These are phyloP conservation scores for Phortica magna DNA, from an alignment of 2,888 invertebrate species.

Conservation along the genomic window DNA sequence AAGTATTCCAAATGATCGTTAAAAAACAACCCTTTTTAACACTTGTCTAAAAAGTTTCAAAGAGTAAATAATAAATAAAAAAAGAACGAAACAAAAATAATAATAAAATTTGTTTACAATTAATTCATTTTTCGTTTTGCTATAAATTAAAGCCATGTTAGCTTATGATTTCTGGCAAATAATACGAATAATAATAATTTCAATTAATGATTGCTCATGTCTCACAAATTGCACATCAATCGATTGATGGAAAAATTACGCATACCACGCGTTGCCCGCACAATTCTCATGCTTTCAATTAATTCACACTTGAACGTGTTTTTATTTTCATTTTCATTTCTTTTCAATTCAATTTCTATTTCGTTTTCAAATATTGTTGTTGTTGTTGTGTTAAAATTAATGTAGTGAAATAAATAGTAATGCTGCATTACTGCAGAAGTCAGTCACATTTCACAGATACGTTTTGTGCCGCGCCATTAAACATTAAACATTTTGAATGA, in stretches of 20 bases:
- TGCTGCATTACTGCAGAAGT: neutral
- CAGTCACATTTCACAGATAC: neutral
- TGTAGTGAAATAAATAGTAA: conserved; percentile 17
- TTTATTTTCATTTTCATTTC: conserved; percentile 10
- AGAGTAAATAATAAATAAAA: neutral
- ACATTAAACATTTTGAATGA: neutral
- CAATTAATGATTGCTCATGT: conserved; percentile 7
- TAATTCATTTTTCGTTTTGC: neutral
- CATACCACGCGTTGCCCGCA: conserved; percentile 31
- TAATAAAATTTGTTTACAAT: neutral
- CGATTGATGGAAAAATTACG: conserved; percentile 44
- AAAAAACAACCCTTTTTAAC: too few relatives aligned
- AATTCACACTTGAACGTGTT: conserved; percentile 55
- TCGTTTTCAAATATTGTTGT: conserved; percentile 42
- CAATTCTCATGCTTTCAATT: conserved; percentile 53
- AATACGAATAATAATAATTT: too few relatives aligned
- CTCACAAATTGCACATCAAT: conserved; percentile 63
- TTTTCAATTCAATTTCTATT: conserved; percentile 13
- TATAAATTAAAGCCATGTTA: too few relatives aligned
- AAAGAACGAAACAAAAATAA: neutral
- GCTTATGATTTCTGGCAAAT: too few relatives aligned
- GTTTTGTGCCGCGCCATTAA: neutral
- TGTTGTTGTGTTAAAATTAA: conserved; percentile 38
- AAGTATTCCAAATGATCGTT: too few relatives aligned
- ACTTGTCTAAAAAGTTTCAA: too few relatives aligned